phyloP scores from a whole-genome alignment of 2,113 vertebrate genomes.

The Cricetomys ansorgei region DNA sequence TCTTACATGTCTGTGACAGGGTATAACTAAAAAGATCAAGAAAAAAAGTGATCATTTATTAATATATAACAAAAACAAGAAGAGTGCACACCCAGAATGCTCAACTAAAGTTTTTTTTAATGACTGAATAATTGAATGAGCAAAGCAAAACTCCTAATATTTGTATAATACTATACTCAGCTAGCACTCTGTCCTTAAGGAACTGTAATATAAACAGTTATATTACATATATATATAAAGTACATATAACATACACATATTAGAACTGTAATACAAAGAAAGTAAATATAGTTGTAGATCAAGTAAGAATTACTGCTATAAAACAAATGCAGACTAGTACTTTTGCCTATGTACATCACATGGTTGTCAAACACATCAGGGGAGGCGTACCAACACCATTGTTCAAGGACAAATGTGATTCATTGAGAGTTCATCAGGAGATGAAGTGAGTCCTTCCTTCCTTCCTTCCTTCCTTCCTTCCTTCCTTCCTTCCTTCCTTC shows the following conservation, averaged over 20 bases:
- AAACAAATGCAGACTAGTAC: neutral
- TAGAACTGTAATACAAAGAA: too few relatives aligned
- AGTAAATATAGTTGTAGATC: neutral
- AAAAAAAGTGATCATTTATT: neutral
- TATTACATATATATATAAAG: too few relatives aligned
- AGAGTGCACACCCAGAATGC: neutral
- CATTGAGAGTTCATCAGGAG: neutral
- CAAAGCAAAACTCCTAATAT: neutral
- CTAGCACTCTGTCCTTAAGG: neutral
- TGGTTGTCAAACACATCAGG: neutral
- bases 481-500: neutral
- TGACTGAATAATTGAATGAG: neutral
- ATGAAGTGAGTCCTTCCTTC: neutral
- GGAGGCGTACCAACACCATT: neutral
- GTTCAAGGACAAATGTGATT: neutral
- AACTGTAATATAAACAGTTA: too few relatives aligned
- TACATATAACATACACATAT: too few relatives aligned
- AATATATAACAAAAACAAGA: neutral
- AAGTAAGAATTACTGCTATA: neutral
- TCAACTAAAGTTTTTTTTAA: neutral
- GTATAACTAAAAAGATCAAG: neutral
- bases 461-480: neutral
- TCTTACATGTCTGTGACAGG: neutral
- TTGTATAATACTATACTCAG: neutral
- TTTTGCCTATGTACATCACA: neutral